Evolutionary conservation across 1,140 invertebrate genomes (phyloP), one percentile per base, ranked within the genome.

Genomic region (Lucilia sericata): DNA sequence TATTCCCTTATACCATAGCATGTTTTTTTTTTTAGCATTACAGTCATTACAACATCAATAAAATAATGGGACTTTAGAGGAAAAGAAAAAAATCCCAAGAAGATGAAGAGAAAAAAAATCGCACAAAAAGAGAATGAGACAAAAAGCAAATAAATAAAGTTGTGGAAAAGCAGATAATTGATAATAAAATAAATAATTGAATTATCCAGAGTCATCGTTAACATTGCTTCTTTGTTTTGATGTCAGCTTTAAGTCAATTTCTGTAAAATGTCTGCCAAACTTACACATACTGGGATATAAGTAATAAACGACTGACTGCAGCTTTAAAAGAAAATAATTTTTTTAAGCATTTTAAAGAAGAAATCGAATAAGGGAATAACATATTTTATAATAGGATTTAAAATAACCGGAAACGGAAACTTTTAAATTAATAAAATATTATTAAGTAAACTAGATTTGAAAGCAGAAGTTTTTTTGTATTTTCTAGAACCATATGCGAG

Each of bases 171-270:
- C 25, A 21, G 65, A 70, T 70, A 70, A 70, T 70, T 70, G 65
- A 70, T 70, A 70, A 70, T 70, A 70, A 70, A 70, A 70, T 70
- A 70, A 70, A 70, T 70, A 70, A 70, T 70, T 70, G 65, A 70
- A 70, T 70, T 70, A 70, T 70, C 65, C 19, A 70, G 65, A 70
- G 19, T 21, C 65, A 70, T 70, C 65, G 65, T 70, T 21, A 70
- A 25, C 19, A 21, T 70, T 70, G 19, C 19, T 70, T 70, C 19
- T 70, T 70, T 21, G 19, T 70, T 21, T 21, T 70, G 65, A 70
- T 21, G 65, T 70, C 65, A 70, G 65, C 65, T 70, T 70, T 70
- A 70, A 70, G 65, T 70, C 65, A 70, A 70, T 70, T 70, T 70
- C 17, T 60, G 13, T 60, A 60, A n/a, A n/a, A 60, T 60, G 51